Evolutionary conservation across 2,797 vertebrate species (phyloP).

Genomic region (Phalloptychus januarius): DNA sequence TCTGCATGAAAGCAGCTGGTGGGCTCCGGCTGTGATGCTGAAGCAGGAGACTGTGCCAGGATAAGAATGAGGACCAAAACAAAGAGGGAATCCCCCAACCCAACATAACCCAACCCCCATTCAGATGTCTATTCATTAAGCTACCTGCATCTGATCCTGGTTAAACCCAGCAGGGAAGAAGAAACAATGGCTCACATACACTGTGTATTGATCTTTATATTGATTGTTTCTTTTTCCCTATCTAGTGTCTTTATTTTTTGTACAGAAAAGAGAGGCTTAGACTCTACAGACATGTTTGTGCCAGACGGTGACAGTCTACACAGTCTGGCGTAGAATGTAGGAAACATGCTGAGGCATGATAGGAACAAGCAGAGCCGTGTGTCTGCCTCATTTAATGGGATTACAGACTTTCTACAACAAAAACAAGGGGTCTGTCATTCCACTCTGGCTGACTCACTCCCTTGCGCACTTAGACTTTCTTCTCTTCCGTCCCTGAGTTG

Average conservation of each 20-base stretch:
- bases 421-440: conserved; percentile 52
- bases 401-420: conserved; percentile 54
- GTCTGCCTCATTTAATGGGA: conserved; percentile 53
- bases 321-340: neutral
- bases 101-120: neutral
- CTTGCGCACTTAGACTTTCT: conserved; percentile 17
- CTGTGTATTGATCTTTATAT: conserved; percentile 53
- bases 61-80: conserved; percentile 13
- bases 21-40: conserved; percentile 46
- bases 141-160: conserved; percentile 17
- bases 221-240: conserved; percentile 41
- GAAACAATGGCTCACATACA: neutral
- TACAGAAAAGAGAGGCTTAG: conserved; percentile 12
- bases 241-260: neutral
- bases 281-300: conserved; percentile 27
- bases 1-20: conserved; percentile 49
- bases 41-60: conserved; percentile 16
- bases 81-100: conserved; percentile 22
- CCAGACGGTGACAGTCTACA: too few species aligned
- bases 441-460: conserved; percentile 50
- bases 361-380: conserved; percentile 23
- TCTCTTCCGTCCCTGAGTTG: conserved; percentile 6
- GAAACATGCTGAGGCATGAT: conserved; percentile 50
- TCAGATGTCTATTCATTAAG: neutral
- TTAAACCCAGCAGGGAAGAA: neutral